Conservation (phyloP, 2,113 vertebrate species). For the Artemisiospiza belli region DNA sequence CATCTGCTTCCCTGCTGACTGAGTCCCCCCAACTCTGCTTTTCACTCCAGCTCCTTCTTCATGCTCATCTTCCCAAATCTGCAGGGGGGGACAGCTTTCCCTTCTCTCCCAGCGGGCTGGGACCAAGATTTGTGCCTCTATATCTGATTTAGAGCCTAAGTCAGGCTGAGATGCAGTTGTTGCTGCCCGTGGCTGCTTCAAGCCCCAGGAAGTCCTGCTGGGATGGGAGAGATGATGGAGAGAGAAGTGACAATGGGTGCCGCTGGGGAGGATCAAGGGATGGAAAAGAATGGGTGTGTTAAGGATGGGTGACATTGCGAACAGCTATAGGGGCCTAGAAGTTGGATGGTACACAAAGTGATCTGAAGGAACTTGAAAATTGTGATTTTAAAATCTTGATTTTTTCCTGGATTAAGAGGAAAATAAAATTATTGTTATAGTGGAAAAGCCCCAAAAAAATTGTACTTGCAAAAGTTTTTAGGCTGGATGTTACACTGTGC, state of each 20-base stretch:
- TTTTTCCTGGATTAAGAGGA: neutral
- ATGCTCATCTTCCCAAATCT: neutral
- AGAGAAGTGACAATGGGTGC: neutral
- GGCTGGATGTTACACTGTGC: neutral
- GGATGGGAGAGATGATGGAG: neutral
- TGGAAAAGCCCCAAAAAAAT: neutral
- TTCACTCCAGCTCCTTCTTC: neutral
- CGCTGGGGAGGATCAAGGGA: neutral
- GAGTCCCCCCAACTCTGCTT: neutral
- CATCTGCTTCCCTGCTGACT: neutral
- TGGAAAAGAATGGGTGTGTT: neutral
- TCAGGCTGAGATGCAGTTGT: neutral
- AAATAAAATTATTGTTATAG: neutral
- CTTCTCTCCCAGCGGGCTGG: neutral
- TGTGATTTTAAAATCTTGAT: fast-evolving
- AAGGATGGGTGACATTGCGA: neutral
- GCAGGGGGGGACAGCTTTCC: neutral
- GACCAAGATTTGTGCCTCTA: neutral
- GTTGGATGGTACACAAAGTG: fast-evolving
- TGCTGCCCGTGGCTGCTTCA: fast-evolving
- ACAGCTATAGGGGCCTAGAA: neutral
- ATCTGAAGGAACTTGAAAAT: neutral
- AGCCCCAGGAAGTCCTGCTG: neutral
- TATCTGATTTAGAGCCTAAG: neutral
- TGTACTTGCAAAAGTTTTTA: neutral